Percentiles rank a stretch among this genome's conserved stretches.
These are phyloP conservation scores for Auanema sp. DNA, from an alignment of 2,888 invertebrate genomes.

Conservation along the genomic window DNA sequence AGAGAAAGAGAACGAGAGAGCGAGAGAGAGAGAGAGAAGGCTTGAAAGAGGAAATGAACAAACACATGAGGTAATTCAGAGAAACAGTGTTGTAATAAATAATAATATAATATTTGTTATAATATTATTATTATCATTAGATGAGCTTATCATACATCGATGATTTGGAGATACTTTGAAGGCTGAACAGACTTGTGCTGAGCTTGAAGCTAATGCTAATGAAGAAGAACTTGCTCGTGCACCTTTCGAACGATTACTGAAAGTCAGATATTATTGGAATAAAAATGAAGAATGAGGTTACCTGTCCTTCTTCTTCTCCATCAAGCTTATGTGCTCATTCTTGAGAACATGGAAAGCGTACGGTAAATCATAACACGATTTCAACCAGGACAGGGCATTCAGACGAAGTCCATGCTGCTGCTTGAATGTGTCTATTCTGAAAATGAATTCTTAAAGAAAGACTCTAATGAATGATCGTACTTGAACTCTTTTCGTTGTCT, in stretches of 20 bases:
- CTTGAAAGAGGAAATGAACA: too few species aligned
- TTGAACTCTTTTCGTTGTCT: constrained; percentile 31
- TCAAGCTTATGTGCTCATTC: not conserved
- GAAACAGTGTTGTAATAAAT: too few species aligned
- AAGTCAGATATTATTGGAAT: not conserved
- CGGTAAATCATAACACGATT: constrained; percentile 55
- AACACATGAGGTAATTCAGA: too few species aligned
- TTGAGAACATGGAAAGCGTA: constrained; percentile 36
- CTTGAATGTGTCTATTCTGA: constrained; percentile 21
- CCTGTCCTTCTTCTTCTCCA: constrained; percentile 1
- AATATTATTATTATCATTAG: too few species aligned
- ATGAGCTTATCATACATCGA: constrained; percentile 22
- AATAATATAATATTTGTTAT: too few species aligned
- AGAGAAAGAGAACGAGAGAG: too few species aligned
- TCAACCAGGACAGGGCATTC: constrained; percentile 49
- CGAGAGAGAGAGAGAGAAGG: too few species aligned
- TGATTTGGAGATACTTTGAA: constrained; percentile 41
- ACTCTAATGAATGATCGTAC: constrained; percentile 10
- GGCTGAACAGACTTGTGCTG: constrained; percentile 35
- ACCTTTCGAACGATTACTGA: not conserved
- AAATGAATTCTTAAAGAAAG: not conserved
- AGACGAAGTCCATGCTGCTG: constrained; percentile 38
- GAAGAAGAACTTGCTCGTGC: not conserved
- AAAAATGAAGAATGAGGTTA: not conserved
- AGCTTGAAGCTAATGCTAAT: constrained; percentile 10